phyloP scores from a whole-genome alignment of 2,888 invertebrate genomes.

The Dryobotodes eremita region DNA sequence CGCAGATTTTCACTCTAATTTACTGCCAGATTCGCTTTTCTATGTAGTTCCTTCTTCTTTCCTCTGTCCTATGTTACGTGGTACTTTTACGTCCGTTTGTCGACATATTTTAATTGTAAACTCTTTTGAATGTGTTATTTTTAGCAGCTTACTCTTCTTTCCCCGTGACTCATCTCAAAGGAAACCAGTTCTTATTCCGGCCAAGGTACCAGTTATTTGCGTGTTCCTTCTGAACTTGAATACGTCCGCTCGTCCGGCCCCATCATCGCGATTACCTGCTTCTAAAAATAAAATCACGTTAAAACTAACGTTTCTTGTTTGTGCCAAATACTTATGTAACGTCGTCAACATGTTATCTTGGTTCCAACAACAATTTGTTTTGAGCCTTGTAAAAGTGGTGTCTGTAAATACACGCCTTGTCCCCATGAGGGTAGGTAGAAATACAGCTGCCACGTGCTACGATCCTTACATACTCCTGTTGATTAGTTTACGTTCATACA shows the following conservation, averaged over 20 bases:
- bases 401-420: background rate
- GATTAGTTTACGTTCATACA: background rate
- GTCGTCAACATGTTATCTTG: conserved; percentile 1
- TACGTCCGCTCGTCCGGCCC: conserved; percentile 46
- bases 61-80: background rate
- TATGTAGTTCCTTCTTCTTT: background rate
- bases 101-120: background rate
- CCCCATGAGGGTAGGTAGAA: background rate
- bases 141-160: background rate
- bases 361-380: background rate
- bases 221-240: conserved; percentile 61
- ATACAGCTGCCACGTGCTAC: background rate
- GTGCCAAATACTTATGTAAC: conserved; percentile 54
- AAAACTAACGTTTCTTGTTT: conserved; percentile 31
- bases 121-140: conserved; percentile 2
- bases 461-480: background rate
- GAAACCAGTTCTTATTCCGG: conserved; percentile 40
- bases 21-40: background rate
- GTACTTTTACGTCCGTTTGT: background rate
- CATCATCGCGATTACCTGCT: conserved; percentile 46
- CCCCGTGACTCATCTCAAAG: conserved; percentile 12
- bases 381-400: background rate
- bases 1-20: background rate
- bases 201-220: conserved; percentile 56
- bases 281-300: conserved; percentile 57